A percentile compares a stretch with the other conserved stretches of the same genome.
Evolutionary conservation across 2,888 invertebrate genomes (phyloP).

Genomic region (Synergus japonicus): DNA sequence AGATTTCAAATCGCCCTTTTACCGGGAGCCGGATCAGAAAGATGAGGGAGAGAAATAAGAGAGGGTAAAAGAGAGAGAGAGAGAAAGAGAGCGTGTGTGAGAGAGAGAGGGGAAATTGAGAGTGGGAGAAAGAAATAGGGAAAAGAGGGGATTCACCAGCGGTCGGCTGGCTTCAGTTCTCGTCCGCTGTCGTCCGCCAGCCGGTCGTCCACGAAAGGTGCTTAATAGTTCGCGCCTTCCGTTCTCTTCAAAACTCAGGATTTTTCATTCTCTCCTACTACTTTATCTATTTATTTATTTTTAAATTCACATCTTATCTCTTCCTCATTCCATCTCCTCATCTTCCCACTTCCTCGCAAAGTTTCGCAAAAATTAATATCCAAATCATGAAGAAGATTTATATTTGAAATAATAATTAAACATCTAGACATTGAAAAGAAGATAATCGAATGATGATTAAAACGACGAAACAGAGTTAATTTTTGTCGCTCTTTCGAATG

Average conservation of each 20-base stretch:
- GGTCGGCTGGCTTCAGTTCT: constrained; percentile 74
- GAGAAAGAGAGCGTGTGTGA: constrained; percentile 55
- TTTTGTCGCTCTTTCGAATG: background rate
- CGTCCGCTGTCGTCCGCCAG: constrained; percentile 74
- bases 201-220: constrained; percentile 66
- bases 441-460: background rate
- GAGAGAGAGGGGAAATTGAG: constrained; percentile 56
- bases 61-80: constrained; percentile 44
- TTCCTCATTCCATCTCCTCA: background rate
- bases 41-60: constrained; percentile 15
- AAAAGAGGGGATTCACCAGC: constrained; percentile 69
- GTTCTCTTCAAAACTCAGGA: constrained; percentile 53
- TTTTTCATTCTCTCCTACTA: constrained; percentile 42
- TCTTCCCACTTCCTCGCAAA: background rate
- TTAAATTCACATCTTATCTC: background rate
- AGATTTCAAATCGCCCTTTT: constrained; percentile 15
- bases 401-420: background rate
- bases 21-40: constrained; percentile 23
- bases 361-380: background rate
- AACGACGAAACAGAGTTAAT: background rate
- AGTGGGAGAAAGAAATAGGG: constrained; percentile 56
- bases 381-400: background rate
- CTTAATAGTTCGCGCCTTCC: constrained; percentile 64
- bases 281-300: background rate
- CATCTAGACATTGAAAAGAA: background rate